Evolutionary conservation across 2,113 vertebrate species (phyloP).

Genomic region (Aegotheles bennettii): DNA sequence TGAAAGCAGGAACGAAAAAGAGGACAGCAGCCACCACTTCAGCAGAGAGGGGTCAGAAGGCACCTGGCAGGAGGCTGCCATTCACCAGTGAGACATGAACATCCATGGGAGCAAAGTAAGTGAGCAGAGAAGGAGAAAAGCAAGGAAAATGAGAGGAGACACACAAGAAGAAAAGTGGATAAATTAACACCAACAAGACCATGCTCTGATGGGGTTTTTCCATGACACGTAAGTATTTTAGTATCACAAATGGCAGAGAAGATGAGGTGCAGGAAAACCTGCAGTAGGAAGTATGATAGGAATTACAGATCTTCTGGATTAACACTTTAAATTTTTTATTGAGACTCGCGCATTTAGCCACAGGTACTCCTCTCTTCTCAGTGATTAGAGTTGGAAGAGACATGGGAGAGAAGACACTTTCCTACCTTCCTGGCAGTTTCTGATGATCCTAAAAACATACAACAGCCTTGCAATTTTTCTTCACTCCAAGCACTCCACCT

Average conservation of each 20-base stretch:
- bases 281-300: not conserved
- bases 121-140: not conserved
- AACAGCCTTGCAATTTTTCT: not conserved
- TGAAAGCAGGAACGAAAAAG: not conserved
- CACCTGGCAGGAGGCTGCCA: not conserved
- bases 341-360: not conserved
- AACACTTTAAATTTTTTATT: not conserved
- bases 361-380: not conserved
- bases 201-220: not conserved
- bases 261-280: not conserved
- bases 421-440: not conserved
- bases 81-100: not conserved
- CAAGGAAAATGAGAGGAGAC: not conserved
- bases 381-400: not conserved
- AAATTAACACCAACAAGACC: not conserved
- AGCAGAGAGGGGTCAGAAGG: not conserved
- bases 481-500: not conserved
- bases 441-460: not conserved
- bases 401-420: not conserved
- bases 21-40: fast-evolving
- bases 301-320: not conserved
- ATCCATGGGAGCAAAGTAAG: not conserved
- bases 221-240: not conserved
- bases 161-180: not conserved
- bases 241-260: not conserved